Evolutionary conservation across 1,140 invertebrate species (phyloP), one percentile per base, ranked within the genome.

Genomic region (Drosophila parabipectinata): DNA sequence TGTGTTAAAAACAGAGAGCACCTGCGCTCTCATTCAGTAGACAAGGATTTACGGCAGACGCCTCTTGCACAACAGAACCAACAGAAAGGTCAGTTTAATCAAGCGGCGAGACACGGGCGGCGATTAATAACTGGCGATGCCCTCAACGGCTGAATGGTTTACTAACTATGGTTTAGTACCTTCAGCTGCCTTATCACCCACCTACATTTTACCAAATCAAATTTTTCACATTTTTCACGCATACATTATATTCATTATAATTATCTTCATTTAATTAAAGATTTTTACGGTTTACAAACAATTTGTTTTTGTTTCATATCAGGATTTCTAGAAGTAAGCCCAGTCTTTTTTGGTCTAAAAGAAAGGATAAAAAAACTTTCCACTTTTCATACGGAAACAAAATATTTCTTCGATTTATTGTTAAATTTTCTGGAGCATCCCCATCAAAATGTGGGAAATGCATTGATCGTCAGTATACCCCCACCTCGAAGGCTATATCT

Each of bases 1-100:
- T 85, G 90, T 26, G 78, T 91, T 1, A 90, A 72, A 39, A 91
- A 91, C 71, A 74, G 80, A 0, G 12, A 58, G 0, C 72, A 91
- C 28, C 18, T 82, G n/a, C 82, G 87, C n/a, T 79, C 90, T 0
- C 87, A 73, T 1, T 79, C 82, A 0, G 72, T 64, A 26, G 90
- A 90, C 18, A 78, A 77, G 69, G 88, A 85, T 30, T 30, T 71
- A 0, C 39, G 52, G 1, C 90, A 91, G 9, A 60, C 59, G 5
- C 71, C 61, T 1, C 28, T 83, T 21, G 54, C 72, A 3, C 32
- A 76, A 15, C 48, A 74, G 7, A 84, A 91, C 4, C 32, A 76
- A 18, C 51, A 74, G 7, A 84, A 91, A 21, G 88, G 90, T 61
- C 75, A 80, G 47, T 41, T 88, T 7, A 79, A 83, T 62, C 54